A percentile compares a stretch with the other conserved stretches of the same genome.
phyloP scores from a whole-genome alignment of 2,888 invertebrate genomes.

The Meandrusa payeni region DNA sequence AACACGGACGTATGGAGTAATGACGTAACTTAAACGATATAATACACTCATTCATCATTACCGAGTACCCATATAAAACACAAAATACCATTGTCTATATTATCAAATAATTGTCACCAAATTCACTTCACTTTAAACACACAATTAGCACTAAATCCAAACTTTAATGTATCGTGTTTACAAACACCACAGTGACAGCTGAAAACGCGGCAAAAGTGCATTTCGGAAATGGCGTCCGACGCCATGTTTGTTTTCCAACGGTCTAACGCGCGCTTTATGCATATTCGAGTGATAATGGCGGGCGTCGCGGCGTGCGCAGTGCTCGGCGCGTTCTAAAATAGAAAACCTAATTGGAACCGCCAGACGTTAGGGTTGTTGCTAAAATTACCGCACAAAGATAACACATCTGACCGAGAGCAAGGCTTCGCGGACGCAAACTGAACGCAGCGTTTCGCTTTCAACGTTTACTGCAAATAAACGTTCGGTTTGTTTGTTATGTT shows the following conservation, averaged over 20 bases:
- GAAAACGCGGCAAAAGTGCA: slow-evolving; percentile 15
- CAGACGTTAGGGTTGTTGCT: slow-evolving; percentile 18
- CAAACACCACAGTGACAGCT: slow-evolving; percentile 10
- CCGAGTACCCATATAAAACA: too few relatives aligned
- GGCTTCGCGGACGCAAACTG: not conserved
- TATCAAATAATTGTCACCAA: too few relatives aligned
- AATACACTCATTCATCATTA: too few relatives aligned
- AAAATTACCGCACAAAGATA: slow-evolving; percentile 20
- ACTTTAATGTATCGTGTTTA: not conserved
- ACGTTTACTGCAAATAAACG: slow-evolving; percentile 5
- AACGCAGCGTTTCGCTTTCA: slow-evolving; percentile 3
- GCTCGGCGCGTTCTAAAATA: slow-evolving; percentile 15
- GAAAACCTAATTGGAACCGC: slow-evolving; percentile 18
- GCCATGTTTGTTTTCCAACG: slow-evolving; percentile 18
- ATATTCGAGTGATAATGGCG: not conserved
- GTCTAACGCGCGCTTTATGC: slow-evolving; percentile 3
- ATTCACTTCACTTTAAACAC: too few relatives aligned
- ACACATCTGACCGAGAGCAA: slow-evolving; percentile 21
- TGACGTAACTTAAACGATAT: too few relatives aligned
- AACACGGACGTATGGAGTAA: too few relatives aligned
- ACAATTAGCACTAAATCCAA: too few relatives aligned
- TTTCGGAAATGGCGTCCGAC: slow-evolving; percentile 1
- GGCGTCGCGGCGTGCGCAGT: not conserved
- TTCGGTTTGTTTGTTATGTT: not conserved
- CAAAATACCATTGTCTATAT: too few relatives aligned